phyloP scores from a whole-genome alignment of 2,888 invertebrate genomes.

The Bembecia ichneumoniformis region DNA sequence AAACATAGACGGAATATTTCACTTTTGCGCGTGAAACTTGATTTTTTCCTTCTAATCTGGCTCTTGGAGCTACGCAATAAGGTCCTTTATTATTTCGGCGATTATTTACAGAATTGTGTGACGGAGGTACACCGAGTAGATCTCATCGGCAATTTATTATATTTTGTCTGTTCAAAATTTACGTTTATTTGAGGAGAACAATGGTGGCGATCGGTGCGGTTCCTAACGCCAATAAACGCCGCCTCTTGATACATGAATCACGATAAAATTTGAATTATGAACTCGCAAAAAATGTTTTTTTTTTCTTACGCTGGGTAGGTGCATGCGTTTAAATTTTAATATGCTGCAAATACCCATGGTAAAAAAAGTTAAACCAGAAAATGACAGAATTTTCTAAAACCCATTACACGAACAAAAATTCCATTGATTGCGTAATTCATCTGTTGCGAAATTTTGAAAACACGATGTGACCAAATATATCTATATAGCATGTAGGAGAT shows the following conservation, averaged over 20 bases:
- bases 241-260: slow-evolving; percentile 15
- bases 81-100: slow-evolving; percentile 4
- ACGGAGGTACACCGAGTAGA: slow-evolving; percentile 55
- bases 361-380: no score
- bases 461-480: no score
- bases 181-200: slow-evolving; percentile 67
- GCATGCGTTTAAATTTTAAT: no score
- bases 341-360: no score
- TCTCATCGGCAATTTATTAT: slow-evolving; percentile 73
- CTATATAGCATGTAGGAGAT: no score
- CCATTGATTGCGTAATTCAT: no score
- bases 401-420: no score
- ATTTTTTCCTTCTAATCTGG: slow-evolving; percentile 22
- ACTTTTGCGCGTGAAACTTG: slow-evolving; percentile 18
- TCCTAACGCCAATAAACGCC: slow-evolving; percentile 57
- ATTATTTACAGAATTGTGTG: slow-evolving; percentile 19
- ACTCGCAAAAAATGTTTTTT: background rate
- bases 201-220: slow-evolving; percentile 58
- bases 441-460: no score
- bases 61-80: slow-evolving; percentile 18
- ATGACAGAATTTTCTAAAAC: no score
- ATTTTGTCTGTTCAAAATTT: slow-evolving; percentile 70
- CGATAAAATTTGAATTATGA: slow-evolving; percentile 22
- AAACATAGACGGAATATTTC: slow-evolving; percentile 59
- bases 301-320: no score